These are phyloP conservation scores for Alosa alosa DNA, from an alignment of 2,113 vertebrate genomes.

Conservation along the genomic window DNA sequence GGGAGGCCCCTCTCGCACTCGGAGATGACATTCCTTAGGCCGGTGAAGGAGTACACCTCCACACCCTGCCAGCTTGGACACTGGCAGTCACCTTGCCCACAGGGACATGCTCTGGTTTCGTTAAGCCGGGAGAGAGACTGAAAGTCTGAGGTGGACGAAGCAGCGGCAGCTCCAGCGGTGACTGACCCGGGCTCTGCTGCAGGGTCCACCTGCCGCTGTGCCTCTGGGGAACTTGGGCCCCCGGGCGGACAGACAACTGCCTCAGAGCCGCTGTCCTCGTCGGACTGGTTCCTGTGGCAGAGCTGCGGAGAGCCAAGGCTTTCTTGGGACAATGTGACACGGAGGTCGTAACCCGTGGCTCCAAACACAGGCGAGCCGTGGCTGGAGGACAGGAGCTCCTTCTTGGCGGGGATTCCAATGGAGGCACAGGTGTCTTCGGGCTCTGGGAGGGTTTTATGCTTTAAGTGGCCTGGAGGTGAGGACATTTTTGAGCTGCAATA, in stretches of 20 bases:
- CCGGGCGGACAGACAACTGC: conserved; percentile 20
- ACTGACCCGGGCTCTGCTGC: neutral
- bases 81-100: conserved; percentile 70
- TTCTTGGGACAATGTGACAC: conserved; percentile 46
- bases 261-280: conserved; percentile 37
- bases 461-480: conserved; percentile 68
- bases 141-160: conserved; percentile 75
- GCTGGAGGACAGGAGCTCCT: conserved; percentile 61
- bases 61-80: conserved; percentile 81
- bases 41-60: conserved; percentile 94
- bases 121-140: conserved; percentile 77
- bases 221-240: neutral
- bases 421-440: conserved; percentile 55
- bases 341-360: conserved; percentile 57
- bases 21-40: conserved; percentile 80
- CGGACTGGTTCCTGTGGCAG: conserved; percentile 16
- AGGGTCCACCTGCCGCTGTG: neutral
- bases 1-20: conserved; percentile 74
- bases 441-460: conserved; percentile 76
- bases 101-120: conserved; percentile 52
- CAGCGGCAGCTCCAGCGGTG: neutral
- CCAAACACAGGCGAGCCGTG: conserved; percentile 59
- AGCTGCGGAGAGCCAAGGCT: conserved; percentile 46
- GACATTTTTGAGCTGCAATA: conserved; percentile 80
- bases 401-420: conserved; percentile 57